phyloP scores from a whole-genome alignment of 1,140 invertebrate species.

The Atta colombica region DNA sequence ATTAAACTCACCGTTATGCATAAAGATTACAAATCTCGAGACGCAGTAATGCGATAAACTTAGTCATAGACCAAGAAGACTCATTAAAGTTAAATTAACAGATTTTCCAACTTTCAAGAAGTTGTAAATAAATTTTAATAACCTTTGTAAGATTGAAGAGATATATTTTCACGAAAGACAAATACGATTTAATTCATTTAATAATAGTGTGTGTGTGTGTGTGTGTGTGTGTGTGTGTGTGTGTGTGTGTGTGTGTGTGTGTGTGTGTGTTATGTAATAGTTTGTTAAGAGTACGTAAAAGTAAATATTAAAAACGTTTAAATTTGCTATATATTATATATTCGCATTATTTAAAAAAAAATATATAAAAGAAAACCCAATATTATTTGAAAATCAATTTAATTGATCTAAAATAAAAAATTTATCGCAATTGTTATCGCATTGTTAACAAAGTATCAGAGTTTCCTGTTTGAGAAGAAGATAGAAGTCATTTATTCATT shows the following conservation, averaged over 20 bases:
- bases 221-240: no score
- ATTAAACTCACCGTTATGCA: constrained; percentile 42
- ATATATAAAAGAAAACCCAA: neutral
- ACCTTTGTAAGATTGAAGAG: neutral
- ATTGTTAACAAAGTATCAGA: neutral
- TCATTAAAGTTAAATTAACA: constrained; percentile 46
- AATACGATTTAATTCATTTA: neutral
- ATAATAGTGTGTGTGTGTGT: neutral
- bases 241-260: no score
- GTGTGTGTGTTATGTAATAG: neutral
- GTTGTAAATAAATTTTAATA: constrained; percentile 48
- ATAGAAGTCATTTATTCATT: constrained; percentile 13
- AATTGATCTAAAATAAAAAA: constrained; percentile 1
- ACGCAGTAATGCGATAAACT: constrained; percentile 24
- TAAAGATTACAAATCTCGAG: constrained; percentile 42
- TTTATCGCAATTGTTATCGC: neutral
- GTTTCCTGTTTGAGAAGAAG: neutral
- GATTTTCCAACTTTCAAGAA: neutral
- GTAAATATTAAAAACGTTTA: neutral
- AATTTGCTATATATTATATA: neutral
- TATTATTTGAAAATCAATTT: neutral
- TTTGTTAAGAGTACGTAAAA: neutral
- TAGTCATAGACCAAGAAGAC: constrained; percentile 15
- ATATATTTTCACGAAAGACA: neutral
- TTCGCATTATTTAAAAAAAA: neutral